phyloP scores from a whole-genome alignment of 2,888 invertebrate genomes.

The Xanthia togata region DNA sequence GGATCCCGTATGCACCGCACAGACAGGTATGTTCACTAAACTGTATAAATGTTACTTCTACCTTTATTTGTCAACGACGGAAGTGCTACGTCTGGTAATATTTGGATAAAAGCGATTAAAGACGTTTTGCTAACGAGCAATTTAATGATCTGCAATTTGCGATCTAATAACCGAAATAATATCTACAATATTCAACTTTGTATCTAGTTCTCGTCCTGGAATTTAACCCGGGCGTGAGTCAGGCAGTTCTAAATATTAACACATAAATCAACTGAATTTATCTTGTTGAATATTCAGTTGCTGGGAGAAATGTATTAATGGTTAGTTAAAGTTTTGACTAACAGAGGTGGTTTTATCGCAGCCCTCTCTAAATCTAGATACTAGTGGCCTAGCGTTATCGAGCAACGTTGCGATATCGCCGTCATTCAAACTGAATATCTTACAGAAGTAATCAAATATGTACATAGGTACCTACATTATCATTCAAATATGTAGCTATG shows the following conservation, averaged over 20 bases:
- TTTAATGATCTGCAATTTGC: slow-evolving; percentile 27
- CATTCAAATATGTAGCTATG: slow-evolving; percentile 17
- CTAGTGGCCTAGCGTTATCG: neutral
- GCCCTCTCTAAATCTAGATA: neutral
- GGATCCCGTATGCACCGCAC: slow-evolving; percentile 57
- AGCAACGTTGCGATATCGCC: slow-evolving; percentile 5
- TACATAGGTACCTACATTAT: slow-evolving; percentile 32
- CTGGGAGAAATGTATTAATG: slow-evolving; percentile 29
- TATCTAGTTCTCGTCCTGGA: slow-evolving; percentile 37
- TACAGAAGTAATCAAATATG: slow-evolving; percentile 27
- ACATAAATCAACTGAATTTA: slow-evolving; percentile 58
- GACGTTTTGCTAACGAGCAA: slow-evolving; percentile 5
- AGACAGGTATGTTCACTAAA: slow-evolving; percentile 56
- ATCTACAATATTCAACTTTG: slow-evolving; percentile 30
- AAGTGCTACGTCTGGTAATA: slow-evolving; percentile 44
- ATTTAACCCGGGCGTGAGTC: slow-evolving; percentile 36
- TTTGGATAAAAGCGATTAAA: slow-evolving; percentile 34
- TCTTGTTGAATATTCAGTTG: slow-evolving; percentile 34
- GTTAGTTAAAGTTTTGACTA: slow-evolving; percentile 25
- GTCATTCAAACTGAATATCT: slow-evolving; percentile 2
- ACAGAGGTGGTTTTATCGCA: slow-evolving; percentile 17
- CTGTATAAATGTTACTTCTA: slow-evolving; percentile 57
- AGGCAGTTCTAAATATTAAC: slow-evolving; percentile 51
- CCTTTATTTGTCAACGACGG: slow-evolving; percentile 50
- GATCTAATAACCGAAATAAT: slow-evolving; percentile 32